Base-by-base conservation (phyloP, 2,113 vertebrate species). In the Oreochromis niloticus region DNA sequence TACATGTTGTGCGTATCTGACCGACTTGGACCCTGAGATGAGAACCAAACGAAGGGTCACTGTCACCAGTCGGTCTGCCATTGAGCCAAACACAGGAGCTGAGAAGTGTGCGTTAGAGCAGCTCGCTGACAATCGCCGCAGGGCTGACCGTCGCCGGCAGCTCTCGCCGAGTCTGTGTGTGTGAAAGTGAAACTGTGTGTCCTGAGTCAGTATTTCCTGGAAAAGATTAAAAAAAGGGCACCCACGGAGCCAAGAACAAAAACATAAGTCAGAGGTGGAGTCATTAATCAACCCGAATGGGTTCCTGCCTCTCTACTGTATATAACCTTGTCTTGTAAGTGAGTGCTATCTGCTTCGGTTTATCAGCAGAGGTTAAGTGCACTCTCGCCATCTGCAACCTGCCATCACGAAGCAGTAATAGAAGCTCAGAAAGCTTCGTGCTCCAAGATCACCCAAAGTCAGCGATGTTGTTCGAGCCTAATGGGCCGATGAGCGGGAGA, bases 381-480 rank as follows among this genome's bases (percentile, higher is more conserved):
- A 4, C 39, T 10, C 36, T 88, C 30, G 6, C 83, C 86, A 88
- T 32, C 71, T 87, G 39, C 19, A 27, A 46, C 56, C 66, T 54
- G 52, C 55, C 85, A 79, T 87, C 88, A 73, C 50, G 9, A 50
- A 80, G 75, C 73, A 43, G 46, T 57, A 81, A 89, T 83, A 71
- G 59, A 85, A 86, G 12, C 54, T 88, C 48, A 39, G 7, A 83
- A 87, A 46, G 32, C 36, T 2, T 22, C 12, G 3, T 0, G 82
- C 13, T 36, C 78, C 78, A 80, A 84, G 90, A 89, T 84, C 81
- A 87, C 34, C 79, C 78, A 89, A 87, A 89, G 87, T 86, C 89
- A 81, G 86, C 55, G 2, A 7, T 81, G 89, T 91, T 89, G 79
- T 85, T 91, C 81, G 81, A 79, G 57, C 81, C 30, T 89, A 88